These are phyloP conservation scores for Habrosyne pyritoides DNA, from an alignment of 2,888 invertebrate genomes.

Conservation along the genomic window DNA sequence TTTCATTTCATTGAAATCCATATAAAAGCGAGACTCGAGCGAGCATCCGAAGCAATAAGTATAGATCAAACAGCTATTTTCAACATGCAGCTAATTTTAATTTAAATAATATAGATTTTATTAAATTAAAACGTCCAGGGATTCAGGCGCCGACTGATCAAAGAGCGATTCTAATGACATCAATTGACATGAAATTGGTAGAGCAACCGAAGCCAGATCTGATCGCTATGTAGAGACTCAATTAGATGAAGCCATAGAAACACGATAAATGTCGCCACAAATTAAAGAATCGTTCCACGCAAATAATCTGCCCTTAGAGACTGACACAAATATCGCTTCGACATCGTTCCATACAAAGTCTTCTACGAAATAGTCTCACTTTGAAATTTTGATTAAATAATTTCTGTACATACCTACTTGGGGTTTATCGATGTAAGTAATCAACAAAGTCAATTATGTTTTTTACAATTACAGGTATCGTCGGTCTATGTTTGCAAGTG, in stretches of 20 bases:
- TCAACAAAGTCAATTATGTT: constrained; percentile 2
- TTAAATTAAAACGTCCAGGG: constrained; percentile 66
- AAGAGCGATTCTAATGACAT: constrained; percentile 66
- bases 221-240: constrained; percentile 53
- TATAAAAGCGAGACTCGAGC: background rate
- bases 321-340: constrained; percentile 42
- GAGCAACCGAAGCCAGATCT: constrained; percentile 59
- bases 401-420: background rate
- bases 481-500: constrained; percentile 47
- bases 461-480: constrained; percentile 50
- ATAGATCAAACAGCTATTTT: background rate
- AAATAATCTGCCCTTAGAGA: constrained; percentile 53
- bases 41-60: background rate
- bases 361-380: background rate
- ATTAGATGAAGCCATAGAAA: constrained; percentile 75
- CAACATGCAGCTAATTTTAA: background rate
- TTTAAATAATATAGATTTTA: constrained; percentile 55
- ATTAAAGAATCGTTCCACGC: constrained; percentile 74
- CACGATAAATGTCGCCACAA: constrained; percentile 72
- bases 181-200: constrained; percentile 72
- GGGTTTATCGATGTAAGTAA: background rate
- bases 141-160: constrained; percentile 56
- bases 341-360: constrained; percentile 8
- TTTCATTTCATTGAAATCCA: background rate
- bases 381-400: background rate